These are phyloP conservation scores for Sinhomidia bicolor DNA, from an alignment of 2,888 invertebrate species.

Conservation along the genomic window DNA sequence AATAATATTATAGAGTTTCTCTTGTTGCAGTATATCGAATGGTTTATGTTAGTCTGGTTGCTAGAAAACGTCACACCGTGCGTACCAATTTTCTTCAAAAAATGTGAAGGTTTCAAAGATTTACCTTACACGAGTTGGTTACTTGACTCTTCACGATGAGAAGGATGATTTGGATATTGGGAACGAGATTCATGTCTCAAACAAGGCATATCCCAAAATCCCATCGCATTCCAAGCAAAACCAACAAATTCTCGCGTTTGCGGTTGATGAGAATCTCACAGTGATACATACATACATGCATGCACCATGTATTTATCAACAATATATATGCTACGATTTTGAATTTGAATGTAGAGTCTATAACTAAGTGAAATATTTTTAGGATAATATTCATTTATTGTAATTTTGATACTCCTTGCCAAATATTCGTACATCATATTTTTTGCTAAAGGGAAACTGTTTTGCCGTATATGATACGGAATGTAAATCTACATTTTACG, in stretches of 20 bases:
- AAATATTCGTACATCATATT: background rate
- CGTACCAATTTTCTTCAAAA: background rate
- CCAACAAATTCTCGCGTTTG: slow-evolving; percentile 35
- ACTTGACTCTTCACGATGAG: background rate
- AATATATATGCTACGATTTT: too few relatives aligned
- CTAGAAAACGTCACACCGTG: background rate
- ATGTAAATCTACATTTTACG: background rate
- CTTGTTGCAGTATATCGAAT: background rate
- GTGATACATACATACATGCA: background rate
- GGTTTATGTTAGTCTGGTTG: background rate
- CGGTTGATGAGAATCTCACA: background rate
- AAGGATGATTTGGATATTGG: slow-evolving; percentile 2
- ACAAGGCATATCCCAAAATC: background rate
- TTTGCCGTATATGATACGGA: background rate
- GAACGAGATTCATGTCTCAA: background rate
- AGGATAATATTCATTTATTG: background rate
- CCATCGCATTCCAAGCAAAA: slow-evolving; percentile 39
- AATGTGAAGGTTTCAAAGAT: slow-evolving; percentile 26
- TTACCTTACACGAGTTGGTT: slow-evolving; percentile 43
- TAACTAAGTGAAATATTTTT: background rate
- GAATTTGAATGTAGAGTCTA: too few relatives aligned
- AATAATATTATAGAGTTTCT: background rate
- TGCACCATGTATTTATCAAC: background rate
- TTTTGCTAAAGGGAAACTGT: background rate
- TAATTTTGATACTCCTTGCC: background rate